Conservation (phyloP, 2,113 vertebrate species). For the Bos taurus region ARS-UCD2.0 NC_037335.1:35882501-35883000, state of each 20-base stretch:
- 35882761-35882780: neutral
- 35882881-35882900: neutral
- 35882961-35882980: neutral
- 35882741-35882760: neutral
- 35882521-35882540: conserved; percentile 36
- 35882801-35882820: neutral
- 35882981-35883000: neutral
- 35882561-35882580: conserved; percentile 1
- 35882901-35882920: neutral
- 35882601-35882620: neutral
- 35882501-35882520: conserved; percentile 64
- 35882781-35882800: neutral
- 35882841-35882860: neutral
- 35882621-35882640: neutral
- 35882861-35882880: neutral
- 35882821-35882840: neutral
- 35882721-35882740: neutral
- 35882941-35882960: neutral
- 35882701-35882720: neutral
- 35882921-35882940: neutral
- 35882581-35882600: conserved; percentile 48
- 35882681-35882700: neutral
- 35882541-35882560: conserved; percentile 32
- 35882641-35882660: conserved; percentile 31
- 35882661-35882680: neutral